Conservation (phyloP, 92 coral and sea anemone genomes). For the Desmophyllum pertusum region DNA sequence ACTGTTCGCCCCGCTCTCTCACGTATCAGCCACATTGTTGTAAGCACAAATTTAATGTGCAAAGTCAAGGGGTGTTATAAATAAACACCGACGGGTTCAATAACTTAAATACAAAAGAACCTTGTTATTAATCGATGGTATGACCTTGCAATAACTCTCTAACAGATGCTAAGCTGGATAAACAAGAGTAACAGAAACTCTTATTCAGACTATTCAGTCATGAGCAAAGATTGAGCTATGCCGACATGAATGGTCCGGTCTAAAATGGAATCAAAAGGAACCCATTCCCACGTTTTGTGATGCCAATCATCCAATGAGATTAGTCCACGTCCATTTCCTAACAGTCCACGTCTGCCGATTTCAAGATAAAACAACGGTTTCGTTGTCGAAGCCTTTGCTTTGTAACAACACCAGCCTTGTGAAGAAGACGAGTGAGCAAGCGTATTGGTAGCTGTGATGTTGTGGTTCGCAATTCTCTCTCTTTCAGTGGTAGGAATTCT, state of each 20-base stretch:
- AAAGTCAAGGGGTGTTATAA: background rate
- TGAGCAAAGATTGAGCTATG: background rate
- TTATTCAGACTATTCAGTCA: no score
- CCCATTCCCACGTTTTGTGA: background rate
- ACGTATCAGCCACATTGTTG: background rate
- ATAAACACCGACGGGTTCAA: background rate
- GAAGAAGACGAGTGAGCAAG: background rate
- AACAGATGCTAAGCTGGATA: conserved; percentile 1
- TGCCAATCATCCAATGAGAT: background rate
- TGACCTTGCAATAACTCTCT: background rate
- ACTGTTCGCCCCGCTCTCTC: background rate
- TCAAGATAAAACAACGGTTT: background rate
- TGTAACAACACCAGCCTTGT: background rate
- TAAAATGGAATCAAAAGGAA: background rate
- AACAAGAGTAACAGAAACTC: background rate
- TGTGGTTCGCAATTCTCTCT: background rate
- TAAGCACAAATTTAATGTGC: background rate
- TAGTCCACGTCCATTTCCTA: no score
- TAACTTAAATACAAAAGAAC: background rate
- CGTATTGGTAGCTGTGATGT: background rate
- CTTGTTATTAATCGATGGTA: background rate
- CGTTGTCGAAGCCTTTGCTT: background rate
- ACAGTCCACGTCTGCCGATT: background rate
- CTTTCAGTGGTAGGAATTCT: background rate
- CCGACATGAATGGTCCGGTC: background rate